Evolutionary conservation across 2,797 vertebrate species (phyloP), one percentile per base, ranked within the genome.

Genomic region (Sardinella longiceps): DNA sequence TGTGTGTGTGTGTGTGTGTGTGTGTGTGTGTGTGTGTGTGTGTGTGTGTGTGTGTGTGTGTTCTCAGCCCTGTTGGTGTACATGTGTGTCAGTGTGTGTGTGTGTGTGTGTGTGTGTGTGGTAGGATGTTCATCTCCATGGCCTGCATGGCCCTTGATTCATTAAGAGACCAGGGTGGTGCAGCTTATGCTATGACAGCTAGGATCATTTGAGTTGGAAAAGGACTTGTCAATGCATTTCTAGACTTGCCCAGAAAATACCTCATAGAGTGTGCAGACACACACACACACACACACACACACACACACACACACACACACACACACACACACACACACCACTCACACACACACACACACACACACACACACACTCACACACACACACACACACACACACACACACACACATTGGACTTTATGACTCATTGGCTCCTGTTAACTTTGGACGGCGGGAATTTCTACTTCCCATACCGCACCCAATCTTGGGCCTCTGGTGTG

Each of bases 341-440:
- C 30, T 30, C 60, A 66, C 63, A 63, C 58, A 63, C 58, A 28
- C n/a, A n/a, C n/a, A 63, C 81, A 82, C 28, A 82, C 83, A 28
- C 43, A 63, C 14, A 51, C 58, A 28, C n/a, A 28, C 58, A 63
- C 58, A 63, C n/a, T 25, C 58, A 11, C 58, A 63, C 58, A 9
- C 20, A 84, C 2, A 30, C 51, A 63, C 50, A 50, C 18, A 81
- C 58, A 66, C 9, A 37, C 15, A 80, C 70, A 51, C 80, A 83
- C 85, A 84, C 46, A 74, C 58, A 80, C n/a, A 82, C 12, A 23
- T 56, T 70, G 63, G 56, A 80, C 66, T 80, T 85, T 70, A 87
- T 90, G 85, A 90, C 82, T 88, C 87, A 87, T 85, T 82, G 53
- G 50, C 14, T 18, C 7, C 51, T 77, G 37, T 77, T 20, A 77